Evolutionary conservation across 2,888 invertebrate species (phyloP).

Genomic region (Podabrus alpinus): DNA sequence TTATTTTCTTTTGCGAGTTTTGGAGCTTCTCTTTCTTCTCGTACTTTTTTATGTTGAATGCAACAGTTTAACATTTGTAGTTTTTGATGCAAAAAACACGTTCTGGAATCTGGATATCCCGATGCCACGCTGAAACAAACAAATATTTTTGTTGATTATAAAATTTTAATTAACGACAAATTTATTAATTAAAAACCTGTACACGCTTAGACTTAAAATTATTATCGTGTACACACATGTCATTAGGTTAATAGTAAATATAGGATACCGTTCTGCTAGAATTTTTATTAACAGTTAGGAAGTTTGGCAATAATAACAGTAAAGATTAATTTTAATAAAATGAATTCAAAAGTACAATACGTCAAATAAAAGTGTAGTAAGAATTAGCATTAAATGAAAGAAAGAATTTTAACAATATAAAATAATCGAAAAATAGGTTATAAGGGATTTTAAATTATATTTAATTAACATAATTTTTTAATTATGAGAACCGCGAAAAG

Average conservation of each 20-base stretch:
- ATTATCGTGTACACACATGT: not conserved
- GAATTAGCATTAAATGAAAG: constrained; percentile 1
- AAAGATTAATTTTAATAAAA: constrained; percentile 2
- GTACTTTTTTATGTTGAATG: constrained; percentile 65
- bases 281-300: not conserved
- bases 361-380: not conserved
- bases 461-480: not conserved
- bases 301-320: constrained; percentile 4
- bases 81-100: constrained; percentile 93
- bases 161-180: not conserved
- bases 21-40: constrained; percentile 52
- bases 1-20: constrained; percentile 34
- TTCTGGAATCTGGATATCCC: constrained; percentile 84
- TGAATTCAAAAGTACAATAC: not conserved
- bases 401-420: not conserved
- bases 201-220: not conserved
- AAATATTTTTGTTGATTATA: not conserved
- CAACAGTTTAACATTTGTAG: constrained; percentile 86
- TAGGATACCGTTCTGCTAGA: not conserved
- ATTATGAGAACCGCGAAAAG: not conserved
- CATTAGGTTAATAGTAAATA: not conserved
- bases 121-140: constrained; percentile 70
- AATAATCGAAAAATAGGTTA: not conserved
- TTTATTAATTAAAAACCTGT: not conserved
- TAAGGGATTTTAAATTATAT: not conserved